Percentiles rank a stretch among this genome's conserved stretches.
phyloP scores from a whole-genome alignment of 2,797 vertebrate species.

The Tinamus major region DNA sequence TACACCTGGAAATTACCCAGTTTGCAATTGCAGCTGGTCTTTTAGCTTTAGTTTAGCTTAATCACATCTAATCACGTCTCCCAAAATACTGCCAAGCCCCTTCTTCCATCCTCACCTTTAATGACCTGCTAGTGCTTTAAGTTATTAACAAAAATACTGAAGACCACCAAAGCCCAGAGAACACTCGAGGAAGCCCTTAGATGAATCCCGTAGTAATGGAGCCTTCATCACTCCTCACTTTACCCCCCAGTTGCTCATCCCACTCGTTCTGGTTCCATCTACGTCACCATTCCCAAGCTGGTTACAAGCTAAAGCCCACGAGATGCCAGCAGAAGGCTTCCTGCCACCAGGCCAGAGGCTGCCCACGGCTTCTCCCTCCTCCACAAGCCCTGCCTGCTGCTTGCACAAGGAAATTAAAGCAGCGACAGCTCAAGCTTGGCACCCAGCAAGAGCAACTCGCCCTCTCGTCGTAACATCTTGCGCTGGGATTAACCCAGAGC shows the following conservation, averaged over 20 bases:
- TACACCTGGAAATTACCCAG: neutral
- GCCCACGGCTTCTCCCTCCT: neutral
- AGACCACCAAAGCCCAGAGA: neutral
- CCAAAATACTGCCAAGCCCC: neutral
- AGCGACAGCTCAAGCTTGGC: neutral
- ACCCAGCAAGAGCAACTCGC: neutral
- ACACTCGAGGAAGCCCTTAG: neutral
- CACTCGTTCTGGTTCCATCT: neutral
- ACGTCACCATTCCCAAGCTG: neutral
- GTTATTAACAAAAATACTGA: neutral
- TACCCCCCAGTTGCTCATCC: neutral
- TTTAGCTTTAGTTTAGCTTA: neutral
- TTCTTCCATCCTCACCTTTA: neutral
- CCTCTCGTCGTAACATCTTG: neutral
- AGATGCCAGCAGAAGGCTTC: neutral
- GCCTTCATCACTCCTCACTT: neutral
- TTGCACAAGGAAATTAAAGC: neutral
- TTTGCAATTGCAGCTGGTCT: neutral
- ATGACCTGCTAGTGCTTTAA: neutral
- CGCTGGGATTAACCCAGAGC: accelerated
- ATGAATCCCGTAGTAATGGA: neutral
- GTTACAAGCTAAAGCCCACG: neutral
- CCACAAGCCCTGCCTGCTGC: neutral
- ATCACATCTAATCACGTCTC: neutral
- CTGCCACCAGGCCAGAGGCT: neutral